Base-by-base conservation (phyloP, 2,113 vertebrate species). In the Dryoscopus gambensis region DNA sequence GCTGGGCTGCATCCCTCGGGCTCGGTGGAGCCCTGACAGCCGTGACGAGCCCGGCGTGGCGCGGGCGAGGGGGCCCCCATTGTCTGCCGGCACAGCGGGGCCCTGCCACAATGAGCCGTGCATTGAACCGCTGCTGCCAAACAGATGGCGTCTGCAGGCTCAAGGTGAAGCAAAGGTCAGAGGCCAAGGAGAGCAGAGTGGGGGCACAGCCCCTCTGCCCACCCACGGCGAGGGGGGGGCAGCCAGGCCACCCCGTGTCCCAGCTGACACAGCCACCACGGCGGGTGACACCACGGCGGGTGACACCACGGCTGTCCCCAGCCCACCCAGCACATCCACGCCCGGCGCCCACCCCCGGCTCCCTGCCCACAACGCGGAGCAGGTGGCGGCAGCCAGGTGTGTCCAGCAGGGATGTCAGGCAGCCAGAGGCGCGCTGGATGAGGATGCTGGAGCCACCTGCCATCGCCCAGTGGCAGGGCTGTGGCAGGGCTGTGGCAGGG, bases 141-240 rank as follows among this genome's bases (percentile, higher is more conserved):
- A 94, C 96, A 97, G 96, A 97, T 97, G 97, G 97, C 89, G 92
- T 94, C 94, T 93, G 92, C 84, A 59, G 95, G 67, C 87, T 84
- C 95, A 97, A 97, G 96, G 97, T 97, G 97, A 97, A 95, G 94
- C 92, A 96, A 96, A 97, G 95, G 93, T 91, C 95, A 96, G 90
- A 92, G 96, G 96, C 89, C 84, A 95, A 79, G 85, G 27, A 80
- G 68, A 85, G 33, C 10, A 7, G 42, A 33, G 73, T n/a, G 62
- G 74, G 81, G 57, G 55, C 52, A 44, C 47, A 50, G 63, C 60
- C 77, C 46, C 76, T 4, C 40, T 69, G 77, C 93, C 74, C 94
- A 84, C 82, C 49, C 44, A 40, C 1, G 1, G 35, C 13, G 73
- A 46, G 24, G 18, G 65, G 60, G 44, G 40, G 27, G 53, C 55